Percentiles rank a stretch among this genome's conserved stretches.
Evolutionary conservation across 1,140 invertebrate species (phyloP).

Genomic region (Nebria ingens): DNA sequence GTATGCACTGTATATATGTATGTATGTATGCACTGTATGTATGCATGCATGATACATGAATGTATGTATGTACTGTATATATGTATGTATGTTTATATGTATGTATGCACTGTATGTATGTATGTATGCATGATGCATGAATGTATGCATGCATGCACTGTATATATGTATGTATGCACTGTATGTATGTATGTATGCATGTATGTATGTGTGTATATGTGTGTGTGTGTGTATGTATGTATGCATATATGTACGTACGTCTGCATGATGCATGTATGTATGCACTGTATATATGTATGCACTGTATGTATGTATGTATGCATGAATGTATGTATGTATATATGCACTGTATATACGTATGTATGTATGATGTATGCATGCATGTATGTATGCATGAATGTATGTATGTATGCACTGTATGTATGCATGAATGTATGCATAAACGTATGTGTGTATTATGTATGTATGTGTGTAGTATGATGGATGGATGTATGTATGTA

Average conservation of each 20-base stretch:
- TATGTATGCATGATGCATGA: no score
- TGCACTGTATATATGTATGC: neutral
- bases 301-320: neutral
- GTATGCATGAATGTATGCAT: neutral
- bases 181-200: neutral
- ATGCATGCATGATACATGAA: neutral
- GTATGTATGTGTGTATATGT: neutral
- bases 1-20: neutral
- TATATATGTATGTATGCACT: neutral
- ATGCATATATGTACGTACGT: no score
- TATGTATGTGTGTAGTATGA: neutral
- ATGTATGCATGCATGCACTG: neutral
- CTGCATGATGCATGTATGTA: no score
- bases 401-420: neutral
- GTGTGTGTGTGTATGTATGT: no score
- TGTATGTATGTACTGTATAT: neutral
- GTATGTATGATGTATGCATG: no score
- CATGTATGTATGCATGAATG: neutral
- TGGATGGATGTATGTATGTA: neutral
- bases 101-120: no score
- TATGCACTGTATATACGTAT: no score
- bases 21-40: neutral
- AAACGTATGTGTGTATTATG: neutral
- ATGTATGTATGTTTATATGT: no score
- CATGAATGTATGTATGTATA: neutral